Evolutionary conservation across 2,888 invertebrate genomes (phyloP).

Genomic region (Shargacucullia verbasci): DNA sequence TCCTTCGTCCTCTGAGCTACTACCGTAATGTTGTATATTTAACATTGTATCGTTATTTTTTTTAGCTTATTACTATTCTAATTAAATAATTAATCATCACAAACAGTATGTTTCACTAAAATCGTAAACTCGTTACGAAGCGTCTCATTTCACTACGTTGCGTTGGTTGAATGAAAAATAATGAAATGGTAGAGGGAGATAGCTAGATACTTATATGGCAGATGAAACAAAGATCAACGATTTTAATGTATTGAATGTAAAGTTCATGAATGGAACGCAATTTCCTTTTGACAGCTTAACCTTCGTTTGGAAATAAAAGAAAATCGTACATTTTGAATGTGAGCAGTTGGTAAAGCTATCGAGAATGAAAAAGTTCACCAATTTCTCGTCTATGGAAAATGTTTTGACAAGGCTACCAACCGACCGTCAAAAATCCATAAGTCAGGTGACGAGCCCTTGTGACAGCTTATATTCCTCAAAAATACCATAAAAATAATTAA

Average conservation of each 20-base stretch:
- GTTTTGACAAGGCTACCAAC: slow-evolving; percentile 68
- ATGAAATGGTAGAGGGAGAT: slow-evolving; percentile 11
- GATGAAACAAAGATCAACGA: not conserved
- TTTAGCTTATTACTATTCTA: slow-evolving; percentile 11
- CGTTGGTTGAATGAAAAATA: not conserved
- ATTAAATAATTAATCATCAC: slow-evolving; percentile 10
- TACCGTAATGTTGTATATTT: slow-evolving; percentile 92
- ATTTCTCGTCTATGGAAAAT: slow-evolving; percentile 34
- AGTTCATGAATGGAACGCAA: not conserved
- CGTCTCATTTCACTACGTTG: not conserved
- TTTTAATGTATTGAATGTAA: not conserved
- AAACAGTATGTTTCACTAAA: slow-evolving; percentile 15
- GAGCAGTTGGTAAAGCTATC: not conserved
- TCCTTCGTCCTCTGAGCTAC: slow-evolving; percentile 92
- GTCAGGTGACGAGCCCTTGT: slow-evolving; percentile 87
- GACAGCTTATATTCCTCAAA: slow-evolving; percentile 71
- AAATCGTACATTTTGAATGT: not conserved
- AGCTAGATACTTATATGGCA: fast-evolving
- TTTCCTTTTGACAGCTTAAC: not conserved
- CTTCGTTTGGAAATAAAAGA: slow-evolving; percentile 33
- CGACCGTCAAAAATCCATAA: slow-evolving; percentile 65
- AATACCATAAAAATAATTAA: slow-evolving; percentile 62
- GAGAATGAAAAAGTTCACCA: slow-evolving; percentile 5
- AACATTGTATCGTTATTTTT: slow-evolving; percentile 86
- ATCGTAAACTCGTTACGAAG: not conserved